phyloP scores from a whole-genome alignment of 2,797 vertebrate genomes.

The Prunella strophiata region DNA sequence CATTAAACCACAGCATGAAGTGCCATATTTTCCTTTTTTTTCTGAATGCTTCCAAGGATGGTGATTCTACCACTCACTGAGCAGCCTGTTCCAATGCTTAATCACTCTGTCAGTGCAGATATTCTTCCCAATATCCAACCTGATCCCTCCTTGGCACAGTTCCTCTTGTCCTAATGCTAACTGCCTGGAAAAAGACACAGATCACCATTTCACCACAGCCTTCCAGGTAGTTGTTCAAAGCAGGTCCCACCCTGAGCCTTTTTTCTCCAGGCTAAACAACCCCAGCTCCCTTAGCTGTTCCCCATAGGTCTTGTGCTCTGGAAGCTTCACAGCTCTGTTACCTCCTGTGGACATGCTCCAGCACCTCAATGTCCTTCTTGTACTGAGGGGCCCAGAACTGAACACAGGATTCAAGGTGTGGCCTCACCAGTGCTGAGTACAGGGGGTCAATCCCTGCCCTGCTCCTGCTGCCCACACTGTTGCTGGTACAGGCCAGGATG shows the following conservation, averaged over 20 bases:
- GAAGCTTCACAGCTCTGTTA: not conserved
- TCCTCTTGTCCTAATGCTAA: not conserved
- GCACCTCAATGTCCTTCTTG: not conserved
- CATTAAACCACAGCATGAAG: rapidly evolving
- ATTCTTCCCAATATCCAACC: not conserved
- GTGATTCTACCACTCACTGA: not conserved
- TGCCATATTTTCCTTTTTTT: not conserved
- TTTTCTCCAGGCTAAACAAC: not conserved
- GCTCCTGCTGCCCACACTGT: not conserved
- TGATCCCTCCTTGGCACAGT: not conserved
- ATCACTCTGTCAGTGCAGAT: no score
- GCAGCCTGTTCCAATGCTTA: not conserved
- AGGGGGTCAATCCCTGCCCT: not conserved
- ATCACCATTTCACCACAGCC: not conserved
- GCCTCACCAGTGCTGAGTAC: not conserved
- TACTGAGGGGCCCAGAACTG: rapidly evolving
- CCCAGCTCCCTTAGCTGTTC: not conserved
- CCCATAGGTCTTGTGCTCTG: not conserved
- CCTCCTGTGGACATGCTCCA: not conserved
- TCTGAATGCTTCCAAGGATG: not conserved
- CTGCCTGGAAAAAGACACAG: not conserved
- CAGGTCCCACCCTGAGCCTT: no score
- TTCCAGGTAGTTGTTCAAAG: not conserved
- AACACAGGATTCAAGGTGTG: rapidly evolving
- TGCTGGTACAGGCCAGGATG: not conserved